phyloP scores from a whole-genome alignment of 2,113 vertebrate species.

The Saguinus midas region DNA sequence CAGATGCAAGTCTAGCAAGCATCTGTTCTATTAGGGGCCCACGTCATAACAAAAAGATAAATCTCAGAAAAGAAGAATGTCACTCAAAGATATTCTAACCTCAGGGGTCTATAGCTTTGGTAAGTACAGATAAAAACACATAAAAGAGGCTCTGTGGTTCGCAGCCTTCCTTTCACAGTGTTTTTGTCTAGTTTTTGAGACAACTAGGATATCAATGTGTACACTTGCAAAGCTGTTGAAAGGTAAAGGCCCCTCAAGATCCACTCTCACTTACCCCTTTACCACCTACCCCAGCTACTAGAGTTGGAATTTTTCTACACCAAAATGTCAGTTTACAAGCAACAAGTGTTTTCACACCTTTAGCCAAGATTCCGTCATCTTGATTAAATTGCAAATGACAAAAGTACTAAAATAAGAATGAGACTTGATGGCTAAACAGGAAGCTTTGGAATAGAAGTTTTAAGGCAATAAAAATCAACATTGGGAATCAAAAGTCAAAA shows the following conservation, averaged over 20 bases:
- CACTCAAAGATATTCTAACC: background rate
- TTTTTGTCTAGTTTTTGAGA: background rate
- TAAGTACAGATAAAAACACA: background rate
- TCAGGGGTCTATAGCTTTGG: background rate
- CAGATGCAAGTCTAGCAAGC: background rate
- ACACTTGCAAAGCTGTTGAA: background rate
- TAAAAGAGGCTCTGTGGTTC: background rate
- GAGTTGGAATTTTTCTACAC: background rate
- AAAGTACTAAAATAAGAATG: background rate
- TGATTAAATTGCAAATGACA: slow-evolving; percentile 22
- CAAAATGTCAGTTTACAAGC: background rate
- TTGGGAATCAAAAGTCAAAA: background rate
- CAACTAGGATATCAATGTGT: background rate
- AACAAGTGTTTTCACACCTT: background rate
- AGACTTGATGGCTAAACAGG: background rate
- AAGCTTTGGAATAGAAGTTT: background rate
- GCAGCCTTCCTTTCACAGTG: background rate
- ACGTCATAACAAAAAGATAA: background rate
- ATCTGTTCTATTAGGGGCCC: background rate
- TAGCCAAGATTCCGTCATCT: background rate
- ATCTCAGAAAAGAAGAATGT: background rate
- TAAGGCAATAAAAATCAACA: background rate
- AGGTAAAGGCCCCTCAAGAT: background rate
- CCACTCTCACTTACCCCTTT: background rate
- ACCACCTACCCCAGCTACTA: background rate